Evolutionary conservation across 1,140 invertebrate species (phyloP), one percentile per base, ranked within the genome.

Genomic region (Agraylea sexmaculata): DNA sequence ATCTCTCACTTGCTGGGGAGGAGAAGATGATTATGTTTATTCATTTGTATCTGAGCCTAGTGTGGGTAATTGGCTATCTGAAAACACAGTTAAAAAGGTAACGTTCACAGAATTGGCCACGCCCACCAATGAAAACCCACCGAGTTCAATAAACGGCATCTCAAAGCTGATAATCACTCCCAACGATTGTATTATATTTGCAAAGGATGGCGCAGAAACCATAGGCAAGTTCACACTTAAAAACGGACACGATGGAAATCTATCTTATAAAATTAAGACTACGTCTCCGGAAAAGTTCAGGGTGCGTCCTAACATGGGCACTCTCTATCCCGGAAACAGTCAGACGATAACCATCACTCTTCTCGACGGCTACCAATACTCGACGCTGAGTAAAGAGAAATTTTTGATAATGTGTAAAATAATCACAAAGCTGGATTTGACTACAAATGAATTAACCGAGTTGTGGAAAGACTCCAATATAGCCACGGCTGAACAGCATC

Each of bases 241-340:
- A 30, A 86, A 86, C 51, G 69, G 71, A 39, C 72, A 73, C 47
- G 46, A 77, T 11, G 69, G 73, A 40, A 61, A 70, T 32, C 58
- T 86, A 8, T 80, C 84, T 2, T 89, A 78, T 54, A 84, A 90
- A 66, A 83, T 81, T 7, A 51, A 64, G 21, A 82, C 76, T 27
- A 81, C 77, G 11, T 73, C 76, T 1, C 90, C 89, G 1, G 87
- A 92, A 47, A 93, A 92, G 58, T 94, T 90, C 58, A 68, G 85
- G 29, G 90, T 94, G 1, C 71, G 84, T 38, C 88, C 89, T 8
- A 89, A 83, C 46, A 77, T 75, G 12, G 90, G 89, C 5, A 59
- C 77, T 22, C 55, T 94, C 22, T 54, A 64, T 2, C 70, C 79
- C 13, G 74, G 71, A 13, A 64, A 38, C n/a, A 63, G 48, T 0